Evolutionary conservation across 2,113 vertebrate genomes (phyloP).

Genomic region (Rhadina sibilatrix): DNA sequence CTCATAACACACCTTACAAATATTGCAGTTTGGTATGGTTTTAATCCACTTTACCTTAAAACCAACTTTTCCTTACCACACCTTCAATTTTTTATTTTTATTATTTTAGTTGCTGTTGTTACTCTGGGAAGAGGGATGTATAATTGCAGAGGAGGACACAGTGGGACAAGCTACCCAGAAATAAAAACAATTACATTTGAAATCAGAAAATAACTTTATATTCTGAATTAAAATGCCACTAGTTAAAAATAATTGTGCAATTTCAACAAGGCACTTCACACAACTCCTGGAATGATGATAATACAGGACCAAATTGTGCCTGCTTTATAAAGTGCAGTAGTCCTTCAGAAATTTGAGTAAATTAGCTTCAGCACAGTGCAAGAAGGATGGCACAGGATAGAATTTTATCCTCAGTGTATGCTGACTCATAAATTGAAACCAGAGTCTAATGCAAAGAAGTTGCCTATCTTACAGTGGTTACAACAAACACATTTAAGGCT

Average conservation of each 20-base stretch:
- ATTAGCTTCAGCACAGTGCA: neutral
- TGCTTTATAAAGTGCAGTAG: neutral
- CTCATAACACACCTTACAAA: neutral
- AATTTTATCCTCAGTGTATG: neutral
- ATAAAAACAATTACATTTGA: neutral
- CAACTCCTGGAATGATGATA: neutral
- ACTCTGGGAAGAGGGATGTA: neutral
- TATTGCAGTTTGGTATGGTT: neutral
- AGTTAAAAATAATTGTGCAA: neutral
- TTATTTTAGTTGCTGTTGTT: neutral
- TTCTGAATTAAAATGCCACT: neutral
- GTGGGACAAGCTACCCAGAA: neutral
- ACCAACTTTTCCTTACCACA: neutral
- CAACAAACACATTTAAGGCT: neutral
- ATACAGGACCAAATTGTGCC: neutral
- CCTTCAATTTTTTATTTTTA: neutral
- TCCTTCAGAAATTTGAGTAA: neutral
- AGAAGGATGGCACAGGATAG: neutral
- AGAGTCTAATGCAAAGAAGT: neutral
- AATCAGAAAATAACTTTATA: neutral
- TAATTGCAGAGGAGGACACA: neutral
- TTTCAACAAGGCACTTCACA: neutral
- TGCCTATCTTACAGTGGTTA: neutral
- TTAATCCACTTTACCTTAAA: neutral
- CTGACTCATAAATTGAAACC: neutral